Evolutionary conservation across 2,113 vertebrate genomes (phyloP).

Genomic region (Phyllostomus hastatus): DNA sequence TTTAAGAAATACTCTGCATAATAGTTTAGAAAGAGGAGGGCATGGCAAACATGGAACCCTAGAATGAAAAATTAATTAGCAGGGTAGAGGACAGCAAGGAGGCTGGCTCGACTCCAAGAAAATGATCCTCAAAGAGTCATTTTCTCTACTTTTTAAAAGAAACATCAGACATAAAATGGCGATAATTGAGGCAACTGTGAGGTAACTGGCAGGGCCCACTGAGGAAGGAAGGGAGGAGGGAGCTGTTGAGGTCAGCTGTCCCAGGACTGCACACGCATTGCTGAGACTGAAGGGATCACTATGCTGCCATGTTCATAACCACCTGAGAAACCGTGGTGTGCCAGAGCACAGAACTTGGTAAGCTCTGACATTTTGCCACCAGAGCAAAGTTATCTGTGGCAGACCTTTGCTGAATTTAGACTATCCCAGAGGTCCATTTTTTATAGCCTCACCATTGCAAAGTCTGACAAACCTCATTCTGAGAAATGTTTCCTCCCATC

Average conservation of each 20-base stretch:
- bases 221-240: background rate
- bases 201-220: background rate
- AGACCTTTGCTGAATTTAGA: background rate
- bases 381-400: background rate
- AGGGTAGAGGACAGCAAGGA: background rate
- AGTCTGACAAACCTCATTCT: background rate
- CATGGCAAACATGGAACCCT: background rate
- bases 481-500: background rate
- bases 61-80: background rate
- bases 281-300: background rate
- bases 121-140: background rate
- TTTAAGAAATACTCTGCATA: background rate
- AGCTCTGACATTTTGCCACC: background rate
- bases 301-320: rapidly evolving
- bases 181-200: background rate
- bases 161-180: background rate
- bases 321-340: background rate
- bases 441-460: background rate
- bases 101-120: background rate
- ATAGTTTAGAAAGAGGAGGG: background rate
- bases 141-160: background rate
- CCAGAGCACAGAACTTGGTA: background rate
- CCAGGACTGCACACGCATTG: rapidly evolving
- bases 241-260: background rate
- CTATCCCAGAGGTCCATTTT: background rate